These are phyloP conservation scores for Poecilia picta DNA, from an alignment of 2,797 vertebrate genomes.

Conservation along the genomic window DNA sequence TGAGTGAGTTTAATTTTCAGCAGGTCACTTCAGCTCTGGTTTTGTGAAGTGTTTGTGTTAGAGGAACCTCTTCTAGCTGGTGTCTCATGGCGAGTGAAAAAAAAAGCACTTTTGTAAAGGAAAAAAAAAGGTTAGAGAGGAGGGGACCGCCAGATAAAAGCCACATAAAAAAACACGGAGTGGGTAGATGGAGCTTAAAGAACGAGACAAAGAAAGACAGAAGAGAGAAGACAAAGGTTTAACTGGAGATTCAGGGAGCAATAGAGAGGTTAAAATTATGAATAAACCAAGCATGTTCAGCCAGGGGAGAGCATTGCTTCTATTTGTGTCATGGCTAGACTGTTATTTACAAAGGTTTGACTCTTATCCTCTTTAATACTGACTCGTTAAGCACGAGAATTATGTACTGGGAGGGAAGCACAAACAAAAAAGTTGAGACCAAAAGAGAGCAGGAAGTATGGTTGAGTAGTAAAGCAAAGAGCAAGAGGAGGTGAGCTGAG, in stretches of 20 bases:
- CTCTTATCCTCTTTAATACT: conserved; percentile 68
- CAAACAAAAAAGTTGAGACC: conserved; percentile 40
- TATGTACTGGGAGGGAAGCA: conserved; percentile 28
- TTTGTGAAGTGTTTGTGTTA: conserved; percentile 61
- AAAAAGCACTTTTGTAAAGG: conserved; percentile 48
- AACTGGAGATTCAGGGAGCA: conserved; percentile 33
- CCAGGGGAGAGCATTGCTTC: conserved; percentile 50
- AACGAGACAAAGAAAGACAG: conserved; percentile 36
- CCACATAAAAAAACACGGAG: conserved; percentile 49
- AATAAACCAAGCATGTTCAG: conserved; percentile 57
- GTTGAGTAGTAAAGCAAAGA: conserved; percentile 37
- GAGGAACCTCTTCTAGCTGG: conserved; percentile 54
- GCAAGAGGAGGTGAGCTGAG: neutral
- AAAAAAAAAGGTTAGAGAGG: conserved; percentile 67
- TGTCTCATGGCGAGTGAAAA: conserved; percentile 49
- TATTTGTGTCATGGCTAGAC: conserved; percentile 57
- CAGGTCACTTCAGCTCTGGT: conserved; percentile 62
- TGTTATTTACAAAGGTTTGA: conserved; percentile 59
- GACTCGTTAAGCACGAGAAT: conserved; percentile 47
- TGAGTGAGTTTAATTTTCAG: conserved; percentile 50
- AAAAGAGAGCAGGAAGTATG: conserved; percentile 44
- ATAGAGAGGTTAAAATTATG: conserved; percentile 16
- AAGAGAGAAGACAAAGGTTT: conserved; percentile 51
- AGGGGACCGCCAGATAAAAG: conserved; percentile 55
- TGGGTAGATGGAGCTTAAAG: conserved; percentile 43